phyloP scores from a whole-genome alignment of 2,797 vertebrate species.

The Synanceia verrucosa region DNA sequence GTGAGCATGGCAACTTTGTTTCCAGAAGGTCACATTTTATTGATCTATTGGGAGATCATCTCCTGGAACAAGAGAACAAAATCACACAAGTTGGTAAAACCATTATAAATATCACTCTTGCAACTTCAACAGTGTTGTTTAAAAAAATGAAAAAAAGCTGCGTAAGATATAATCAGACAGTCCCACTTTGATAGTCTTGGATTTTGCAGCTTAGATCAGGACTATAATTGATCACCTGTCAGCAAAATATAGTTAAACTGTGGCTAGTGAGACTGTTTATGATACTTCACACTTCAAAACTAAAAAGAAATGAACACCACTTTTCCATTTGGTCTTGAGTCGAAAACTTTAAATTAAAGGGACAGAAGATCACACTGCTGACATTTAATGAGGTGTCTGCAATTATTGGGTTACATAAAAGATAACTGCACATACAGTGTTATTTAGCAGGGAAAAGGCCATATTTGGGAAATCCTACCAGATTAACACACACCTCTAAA shows the following conservation, averaged over 20 bases:
- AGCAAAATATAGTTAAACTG: neutral
- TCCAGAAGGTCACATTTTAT: neutral
- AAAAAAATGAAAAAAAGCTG: neutral
- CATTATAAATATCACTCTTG: conserved; percentile 1
- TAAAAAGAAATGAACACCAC: neutral
- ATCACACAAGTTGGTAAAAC: neutral
- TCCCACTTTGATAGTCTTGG: neutral
- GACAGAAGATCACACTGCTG: neutral
- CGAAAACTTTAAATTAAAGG: neutral
- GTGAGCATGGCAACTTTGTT: neutral
- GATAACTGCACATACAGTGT: too few species aligned
- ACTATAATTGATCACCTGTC: neutral
- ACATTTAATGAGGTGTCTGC: neutral
- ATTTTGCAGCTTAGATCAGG: neutral
- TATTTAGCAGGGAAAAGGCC: too few species aligned
- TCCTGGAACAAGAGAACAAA: neutral
- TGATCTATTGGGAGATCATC: neutral
- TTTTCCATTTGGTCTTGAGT: neutral
- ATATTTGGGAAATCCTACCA: too few species aligned
- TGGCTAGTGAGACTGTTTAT: neutral
- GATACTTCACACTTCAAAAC: neutral
- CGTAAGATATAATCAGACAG: neutral
- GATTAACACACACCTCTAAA: too few species aligned
- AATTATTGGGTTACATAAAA: too few species aligned
- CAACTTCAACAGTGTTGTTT: neutral